Evolutionary conservation across 1,140 invertebrate species (phyloP).

Genomic region (Ips nitidus): DNA sequence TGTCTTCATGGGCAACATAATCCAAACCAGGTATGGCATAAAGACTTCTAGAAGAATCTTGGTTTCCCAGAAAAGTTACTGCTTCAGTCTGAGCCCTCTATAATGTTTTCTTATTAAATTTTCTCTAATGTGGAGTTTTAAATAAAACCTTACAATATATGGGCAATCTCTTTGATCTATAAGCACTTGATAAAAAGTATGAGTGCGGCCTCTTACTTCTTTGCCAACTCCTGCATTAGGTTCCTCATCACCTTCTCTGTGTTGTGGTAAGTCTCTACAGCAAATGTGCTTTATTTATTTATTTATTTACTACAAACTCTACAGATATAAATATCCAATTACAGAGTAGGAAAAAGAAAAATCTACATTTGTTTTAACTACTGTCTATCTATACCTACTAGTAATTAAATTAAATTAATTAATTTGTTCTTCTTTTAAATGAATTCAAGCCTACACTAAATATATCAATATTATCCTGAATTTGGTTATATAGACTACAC

Average conservation of each 20-base stretch:
- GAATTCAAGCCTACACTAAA: too few species aligned
- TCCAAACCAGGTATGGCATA: conserved; percentile 95
- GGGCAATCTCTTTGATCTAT: conserved; percentile 96
- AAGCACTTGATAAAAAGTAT: conserved; percentile 96
- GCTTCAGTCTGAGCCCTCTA: conserved; percentile 94
- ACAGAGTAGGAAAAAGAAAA: too few species aligned
- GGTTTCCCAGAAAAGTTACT: conserved; percentile 95
- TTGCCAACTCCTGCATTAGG: conserved; percentile 63
- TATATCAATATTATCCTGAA: too few species aligned
- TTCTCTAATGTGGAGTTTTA: neutral
- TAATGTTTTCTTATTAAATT: conserved; percentile 17
- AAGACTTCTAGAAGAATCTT: conserved; percentile 88
- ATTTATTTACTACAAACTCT: too few species aligned
- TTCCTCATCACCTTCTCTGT: conserved; percentile 46
- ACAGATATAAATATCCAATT: too few species aligned
- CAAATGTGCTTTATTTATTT: neutral
- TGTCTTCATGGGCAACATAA: conserved; percentile 96
- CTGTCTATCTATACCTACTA: too few species aligned
- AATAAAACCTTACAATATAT: conserved; percentile 71
- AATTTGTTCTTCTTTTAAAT: too few species aligned
- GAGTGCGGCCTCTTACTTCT: conserved; percentile 87
- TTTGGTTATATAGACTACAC: too few species aligned
- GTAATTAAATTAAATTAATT: too few species aligned
- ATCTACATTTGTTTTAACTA: too few species aligned
- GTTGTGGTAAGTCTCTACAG: conserved; percentile 69